These are phyloP conservation scores for Cephus pulcher DNA, from an alignment of 2,888 invertebrate species.

Conservation along the genomic window DNA sequence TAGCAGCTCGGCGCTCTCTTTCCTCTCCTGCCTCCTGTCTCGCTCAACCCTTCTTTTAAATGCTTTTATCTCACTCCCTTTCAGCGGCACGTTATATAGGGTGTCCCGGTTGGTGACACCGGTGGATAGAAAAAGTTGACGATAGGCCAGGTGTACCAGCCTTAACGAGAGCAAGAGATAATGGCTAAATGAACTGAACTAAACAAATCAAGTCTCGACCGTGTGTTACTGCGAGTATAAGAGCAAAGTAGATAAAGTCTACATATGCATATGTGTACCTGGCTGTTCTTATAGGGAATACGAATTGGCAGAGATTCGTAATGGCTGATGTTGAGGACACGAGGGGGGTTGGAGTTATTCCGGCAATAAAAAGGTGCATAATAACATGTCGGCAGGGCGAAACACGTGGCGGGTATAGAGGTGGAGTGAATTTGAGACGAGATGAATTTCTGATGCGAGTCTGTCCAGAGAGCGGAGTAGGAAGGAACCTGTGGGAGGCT, in stretches of 20 bases:
- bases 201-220: not conserved
- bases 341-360: slow-evolving; percentile 10
- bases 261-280: not conserved
- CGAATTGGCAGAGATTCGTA: not conserved
- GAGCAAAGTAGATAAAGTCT: not conserved
- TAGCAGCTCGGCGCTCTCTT: not conserved
- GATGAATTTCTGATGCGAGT: slow-evolving; percentile 55
- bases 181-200: not conserved
- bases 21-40: not conserved
- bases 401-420: slow-evolving; percentile 37
- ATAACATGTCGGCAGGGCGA: slow-evolving; percentile 41
- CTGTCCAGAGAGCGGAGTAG: slow-evolving; percentile 36
- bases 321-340: not conserved
- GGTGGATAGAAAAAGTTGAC: not conserved
- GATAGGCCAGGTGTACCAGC: not conserved
- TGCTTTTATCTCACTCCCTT: not conserved
- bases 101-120: not conserved
- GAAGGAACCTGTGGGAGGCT: slow-evolving; percentile 53
- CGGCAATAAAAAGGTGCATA: slow-evolving; percentile 41
- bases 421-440: slow-evolving; percentile 33
- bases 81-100: not conserved
- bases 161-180: not conserved
- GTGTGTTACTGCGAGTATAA: not conserved
- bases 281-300: not conserved
- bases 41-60: not conserved